Percentiles rank a stretch among this genome's conserved stretches.
Conservation (phyloP, 2,113 vertebrate genomes). For the Sinocyclocheilus rhinocerous region DNA sequence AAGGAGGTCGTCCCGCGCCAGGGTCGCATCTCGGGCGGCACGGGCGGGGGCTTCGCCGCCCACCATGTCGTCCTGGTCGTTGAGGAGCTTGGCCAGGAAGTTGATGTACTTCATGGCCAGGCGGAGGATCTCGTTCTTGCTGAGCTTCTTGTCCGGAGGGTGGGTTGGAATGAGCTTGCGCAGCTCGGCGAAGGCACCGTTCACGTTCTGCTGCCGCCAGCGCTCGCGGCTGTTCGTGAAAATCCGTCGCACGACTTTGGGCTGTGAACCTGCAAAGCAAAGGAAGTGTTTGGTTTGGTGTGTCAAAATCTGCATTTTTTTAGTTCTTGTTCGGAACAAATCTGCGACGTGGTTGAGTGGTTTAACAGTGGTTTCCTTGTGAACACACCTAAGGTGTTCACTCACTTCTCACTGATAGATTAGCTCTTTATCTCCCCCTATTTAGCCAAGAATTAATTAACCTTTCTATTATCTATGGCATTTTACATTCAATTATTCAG, state of each 20-base stretch:
- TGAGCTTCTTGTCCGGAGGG: conserved; percentile 86
- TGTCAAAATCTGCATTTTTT: not conserved
- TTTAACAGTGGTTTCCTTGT: conserved; percentile 51
- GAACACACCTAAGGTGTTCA: conserved; percentile 54
- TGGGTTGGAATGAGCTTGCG: conserved; percentile 86
- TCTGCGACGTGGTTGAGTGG: conserved; percentile 35
- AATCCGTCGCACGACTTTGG: conserved; percentile 84
- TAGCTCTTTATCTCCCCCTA: conserved; percentile 57
- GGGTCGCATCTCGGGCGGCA: conserved; percentile 74
- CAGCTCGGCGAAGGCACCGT: conserved; percentile 85
- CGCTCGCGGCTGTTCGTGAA: conserved; percentile 88
- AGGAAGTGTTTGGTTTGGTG: not conserved
- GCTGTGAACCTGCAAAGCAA: conserved; percentile 77
- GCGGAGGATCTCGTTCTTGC: conserved; percentile 89
- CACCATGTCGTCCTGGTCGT: conserved; percentile 80
- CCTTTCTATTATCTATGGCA: conserved; percentile 61
- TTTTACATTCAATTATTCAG: conserved; percentile 62
- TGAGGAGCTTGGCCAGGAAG: conserved; percentile 86
- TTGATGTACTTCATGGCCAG: conserved; percentile 91
- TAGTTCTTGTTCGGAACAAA: conserved; percentile 21
- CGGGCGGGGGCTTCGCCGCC: conserved; percentile 75
- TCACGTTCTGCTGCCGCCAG: conserved; percentile 89
- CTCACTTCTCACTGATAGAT: conserved; percentile 53
- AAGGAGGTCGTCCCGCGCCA: conserved; percentile 82
- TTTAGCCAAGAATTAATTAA: conserved; percentile 62